Base-by-base conservation (phyloP, 2,113 vertebrate genomes). In the Bothrops jararaca region DNA sequence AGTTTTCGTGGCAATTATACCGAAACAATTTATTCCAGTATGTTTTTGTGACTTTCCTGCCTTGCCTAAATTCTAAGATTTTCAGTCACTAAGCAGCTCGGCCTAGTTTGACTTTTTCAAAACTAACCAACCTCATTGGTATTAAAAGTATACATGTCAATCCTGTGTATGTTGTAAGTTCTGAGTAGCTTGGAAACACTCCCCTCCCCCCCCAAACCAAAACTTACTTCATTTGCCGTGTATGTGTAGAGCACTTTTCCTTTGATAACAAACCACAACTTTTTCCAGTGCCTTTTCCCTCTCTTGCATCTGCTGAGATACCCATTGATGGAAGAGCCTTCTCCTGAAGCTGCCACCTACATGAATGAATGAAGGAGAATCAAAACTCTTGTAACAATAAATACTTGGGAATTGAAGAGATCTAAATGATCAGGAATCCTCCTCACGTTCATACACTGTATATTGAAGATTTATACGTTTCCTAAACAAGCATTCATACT, bases 221-320 rank as follows among this genome's bases (percentile, higher is more conserved):
- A 93, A 88, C 86, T 90, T 98, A 99, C 99, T 98, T 99, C 99
- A 0, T 98, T 98, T 94, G 98, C 98, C 94, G 96, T 94, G 96
- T 99, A 99, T 96, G 98, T 99, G 98, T 99, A 99, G 96, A 99
- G 99, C 94, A 99, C 99, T 98, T 99, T 99, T 98, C 99, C 99
- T 98, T 99, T 99, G 96, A 99, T 98, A 93, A 99, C 99, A 95
- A 99, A 99, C 99, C 99, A 99, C 92, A 99, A 98, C 95, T 98
- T 99, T 97, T 99, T 99, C 99, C 99, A 99, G 96, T 98, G 99
- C 95, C 98, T 98, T 97, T 98, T 99, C 97, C 98, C 99, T 95
- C 98, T 98, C 97, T 99, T 99, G 91, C 98, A 98, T 93, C 98
- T 98, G 96, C 98, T 98, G 89, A 99, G 98, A 94, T 98, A 98